These are phyloP conservation scores for Tautogolabrus adspersus DNA, from an alignment of 2,113 vertebrate genomes.

Conservation along the genomic window DNA sequence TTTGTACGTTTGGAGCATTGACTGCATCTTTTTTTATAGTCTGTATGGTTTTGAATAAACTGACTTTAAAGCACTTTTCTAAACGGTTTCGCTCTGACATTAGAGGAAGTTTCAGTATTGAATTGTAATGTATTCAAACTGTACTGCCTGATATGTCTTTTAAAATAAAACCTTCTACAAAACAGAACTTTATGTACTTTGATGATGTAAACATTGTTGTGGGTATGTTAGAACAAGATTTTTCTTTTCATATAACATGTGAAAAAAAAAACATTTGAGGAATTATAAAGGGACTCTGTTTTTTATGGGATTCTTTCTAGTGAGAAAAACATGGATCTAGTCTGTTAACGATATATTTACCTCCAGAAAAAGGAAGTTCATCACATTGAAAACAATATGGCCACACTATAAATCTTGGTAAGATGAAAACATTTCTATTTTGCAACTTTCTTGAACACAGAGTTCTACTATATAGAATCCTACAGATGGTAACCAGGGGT, in stretches of 20 bases:
- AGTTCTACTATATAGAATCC: neutral
- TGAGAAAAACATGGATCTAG: too few species aligned
- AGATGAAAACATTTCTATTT: neutral
- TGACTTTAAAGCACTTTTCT: constrained; percentile 55
- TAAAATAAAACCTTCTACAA: constrained; percentile 52
- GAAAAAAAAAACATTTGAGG: too few species aligned
- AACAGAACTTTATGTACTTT: neutral
- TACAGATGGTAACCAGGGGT: too few species aligned
- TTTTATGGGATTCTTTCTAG: too few species aligned
- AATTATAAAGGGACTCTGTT: too few species aligned
- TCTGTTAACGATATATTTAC: too few species aligned
- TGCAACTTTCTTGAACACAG: neutral
- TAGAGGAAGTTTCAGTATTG: constrained; percentile 1
- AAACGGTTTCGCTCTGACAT: neutral
- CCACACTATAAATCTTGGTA: neutral
- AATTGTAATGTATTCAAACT: constrained; percentile 13
- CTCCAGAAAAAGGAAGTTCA: too few species aligned
- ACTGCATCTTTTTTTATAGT: neutral
- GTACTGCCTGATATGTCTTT: constrained; percentile 32
- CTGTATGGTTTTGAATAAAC: constrained; percentile 3
- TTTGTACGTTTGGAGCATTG: neutral
- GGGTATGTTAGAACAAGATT: too few species aligned
- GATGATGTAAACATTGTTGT: too few species aligned
- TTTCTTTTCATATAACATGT: too few species aligned
- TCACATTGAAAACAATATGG: neutral